phyloP scores from a whole-genome alignment of 2,797 vertebrate genomes.

The Melanotaenia trifasciata region DNA sequence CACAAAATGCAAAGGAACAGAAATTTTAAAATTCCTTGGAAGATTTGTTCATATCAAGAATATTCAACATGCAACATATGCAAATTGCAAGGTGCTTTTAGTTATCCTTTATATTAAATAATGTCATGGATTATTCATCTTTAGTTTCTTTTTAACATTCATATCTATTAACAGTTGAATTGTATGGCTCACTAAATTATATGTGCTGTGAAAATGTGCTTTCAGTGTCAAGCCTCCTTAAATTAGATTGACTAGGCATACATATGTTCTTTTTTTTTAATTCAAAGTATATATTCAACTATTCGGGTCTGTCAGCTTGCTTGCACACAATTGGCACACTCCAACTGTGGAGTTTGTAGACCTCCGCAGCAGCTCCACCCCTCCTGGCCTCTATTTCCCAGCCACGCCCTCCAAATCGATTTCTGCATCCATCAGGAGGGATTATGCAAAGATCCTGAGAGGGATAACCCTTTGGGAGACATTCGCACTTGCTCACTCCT shows the following conservation, averaged over 20 bases:
- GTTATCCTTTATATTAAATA: background rate
- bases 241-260: background rate
- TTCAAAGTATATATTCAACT: background rate
- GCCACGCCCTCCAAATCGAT: constrained; percentile 61
- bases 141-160: constrained; percentile 8
- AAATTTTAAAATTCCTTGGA: background rate
- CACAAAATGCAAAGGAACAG: background rate
- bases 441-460: constrained; percentile 70
- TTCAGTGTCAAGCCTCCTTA: background rate
- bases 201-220: background rate
- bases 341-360: constrained; percentile 9
- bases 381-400: constrained; percentile 16
- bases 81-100: background rate
- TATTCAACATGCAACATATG: background rate
- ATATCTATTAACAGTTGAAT: too few species aligned
- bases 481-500: constrained; percentile 69
- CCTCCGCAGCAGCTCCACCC: constrained; percentile 12
- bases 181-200: background rate
- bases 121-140: constrained; percentile 5
- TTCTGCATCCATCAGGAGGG: constrained; percentile 57
- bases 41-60: background rate
- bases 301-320: constrained; percentile 4
- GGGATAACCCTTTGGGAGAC: constrained; percentile 68
- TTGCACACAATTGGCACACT: constrained; percentile 13
- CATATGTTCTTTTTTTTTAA: background rate